These are phyloP conservation scores for Pollenia griseotomentosa DNA, from an alignment of 2,888 invertebrate genomes.

Conservation along the genomic window DNA sequence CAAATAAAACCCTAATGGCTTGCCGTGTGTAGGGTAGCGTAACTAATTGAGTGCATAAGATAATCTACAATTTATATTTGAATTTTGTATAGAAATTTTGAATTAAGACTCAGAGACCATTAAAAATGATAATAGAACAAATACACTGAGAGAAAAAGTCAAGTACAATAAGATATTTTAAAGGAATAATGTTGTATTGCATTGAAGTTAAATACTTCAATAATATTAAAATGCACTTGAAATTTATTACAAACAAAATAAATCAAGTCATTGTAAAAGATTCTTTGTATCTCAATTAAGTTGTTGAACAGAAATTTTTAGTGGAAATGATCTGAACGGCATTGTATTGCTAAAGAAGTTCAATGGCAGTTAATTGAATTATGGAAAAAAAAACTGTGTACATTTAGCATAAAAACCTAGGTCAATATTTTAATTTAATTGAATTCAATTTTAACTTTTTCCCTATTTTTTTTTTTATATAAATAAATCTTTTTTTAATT, in stretches of 20 bases:
- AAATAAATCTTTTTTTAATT: slow-evolving; percentile 3
- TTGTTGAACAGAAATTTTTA: slow-evolving; percentile 7
- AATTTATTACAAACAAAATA: slow-evolving; percentile 30
- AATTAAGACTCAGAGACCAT: slow-evolving; percentile 2
- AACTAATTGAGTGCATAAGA: too few species aligned
- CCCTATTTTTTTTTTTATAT: neutral
- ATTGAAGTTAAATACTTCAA: slow-evolving; percentile 23
- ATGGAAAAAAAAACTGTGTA: neutral
- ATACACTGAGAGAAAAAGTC: neutral
- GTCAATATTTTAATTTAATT: slow-evolving; percentile 23
- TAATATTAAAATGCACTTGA: slow-evolving; percentile 49
- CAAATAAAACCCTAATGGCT: too few species aligned
- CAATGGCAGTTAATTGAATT: slow-evolving; percentile 34
- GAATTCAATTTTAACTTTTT: neutral
- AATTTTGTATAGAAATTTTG: slow-evolving; percentile 27
- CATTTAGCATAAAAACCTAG: slow-evolving; percentile 4
- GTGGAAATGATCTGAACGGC: neutral
- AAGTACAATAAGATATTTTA: slow-evolving; percentile 8
- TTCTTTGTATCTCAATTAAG: slow-evolving; percentile 31
- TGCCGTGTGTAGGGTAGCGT: too few species aligned
- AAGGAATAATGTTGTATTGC: slow-evolving; percentile 3
- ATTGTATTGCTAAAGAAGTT: slow-evolving; percentile 14
- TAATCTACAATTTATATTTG: neutral
- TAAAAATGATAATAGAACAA: slow-evolving; percentile 28
- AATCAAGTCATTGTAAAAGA: slow-evolving; percentile 30